phyloP scores from a whole-genome alignment of 1,140 invertebrate genomes.

The Charaxes varanes region DNA sequence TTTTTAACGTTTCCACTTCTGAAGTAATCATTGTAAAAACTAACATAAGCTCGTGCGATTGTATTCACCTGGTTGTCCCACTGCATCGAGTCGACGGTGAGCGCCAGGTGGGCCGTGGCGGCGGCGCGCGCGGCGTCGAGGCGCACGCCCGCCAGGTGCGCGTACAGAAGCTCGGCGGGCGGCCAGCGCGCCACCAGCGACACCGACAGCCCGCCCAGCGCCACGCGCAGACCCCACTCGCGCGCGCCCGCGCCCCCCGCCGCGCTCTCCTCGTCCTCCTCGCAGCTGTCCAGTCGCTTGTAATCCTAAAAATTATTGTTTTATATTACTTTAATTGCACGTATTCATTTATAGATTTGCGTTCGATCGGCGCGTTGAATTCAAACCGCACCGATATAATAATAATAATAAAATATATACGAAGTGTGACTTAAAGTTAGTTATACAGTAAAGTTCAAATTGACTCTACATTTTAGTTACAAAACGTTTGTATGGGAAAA shows the following conservation, averaged over 20 bases:
- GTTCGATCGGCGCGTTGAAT: constrained; percentile 92
- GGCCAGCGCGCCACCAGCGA: constrained; percentile 87
- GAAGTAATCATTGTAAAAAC: no score
- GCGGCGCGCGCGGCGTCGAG: constrained; percentile 76
- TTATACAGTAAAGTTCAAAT: no score
- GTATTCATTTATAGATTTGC: no score
- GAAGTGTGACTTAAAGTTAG: no score
- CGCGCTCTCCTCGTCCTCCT: constrained; percentile 12
- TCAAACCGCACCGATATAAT: no score
- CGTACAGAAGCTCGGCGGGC: constrained; percentile 91
- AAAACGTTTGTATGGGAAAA: no score
- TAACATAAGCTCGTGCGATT: neutral
- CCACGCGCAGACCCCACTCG: constrained; percentile 78
- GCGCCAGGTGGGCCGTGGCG: constrained; percentile 76
- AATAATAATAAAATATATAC: no score
- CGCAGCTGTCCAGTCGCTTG: constrained; percentile 3
- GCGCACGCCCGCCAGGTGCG: constrained; percentile 82
- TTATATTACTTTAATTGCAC: no score
- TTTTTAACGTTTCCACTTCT: no score
- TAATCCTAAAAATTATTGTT: no score
- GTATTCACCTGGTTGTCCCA: constrained; percentile 87
- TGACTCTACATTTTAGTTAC: no score
- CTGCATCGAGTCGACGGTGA: constrained; percentile 88
- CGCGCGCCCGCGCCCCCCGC: constrained; percentile 12
- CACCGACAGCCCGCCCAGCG: constrained; percentile 85